Evolutionary conservation across 2,113 vertebrate species (phyloP).

Genomic region (Panthera leo): DNA sequence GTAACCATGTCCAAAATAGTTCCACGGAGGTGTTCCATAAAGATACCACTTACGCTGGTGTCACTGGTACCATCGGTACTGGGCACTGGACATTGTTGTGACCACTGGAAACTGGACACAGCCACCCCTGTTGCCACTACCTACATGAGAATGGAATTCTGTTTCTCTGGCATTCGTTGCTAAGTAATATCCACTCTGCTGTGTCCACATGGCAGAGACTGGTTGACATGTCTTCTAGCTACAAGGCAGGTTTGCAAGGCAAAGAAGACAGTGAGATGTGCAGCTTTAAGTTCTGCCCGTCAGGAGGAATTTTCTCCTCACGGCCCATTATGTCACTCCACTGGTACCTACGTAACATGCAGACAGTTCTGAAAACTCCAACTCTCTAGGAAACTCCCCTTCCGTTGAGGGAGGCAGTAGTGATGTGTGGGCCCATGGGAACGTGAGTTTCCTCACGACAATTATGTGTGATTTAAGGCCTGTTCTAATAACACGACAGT

Average conservation of each 20-base stretch:
- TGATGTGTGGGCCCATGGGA: neutral
- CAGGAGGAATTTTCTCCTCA: neutral
- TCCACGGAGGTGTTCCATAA: neutral
- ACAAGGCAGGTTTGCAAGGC: neutral
- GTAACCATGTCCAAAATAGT: neutral
- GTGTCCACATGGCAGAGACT: neutral
- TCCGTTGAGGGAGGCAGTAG: neutral
- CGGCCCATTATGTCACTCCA: neutral
- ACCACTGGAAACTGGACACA: neutral
- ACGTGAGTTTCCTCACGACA: neutral
- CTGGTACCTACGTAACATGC: neutral
- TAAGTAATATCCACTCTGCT: neutral
- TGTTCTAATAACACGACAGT: neutral
- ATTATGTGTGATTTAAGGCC: neutral
- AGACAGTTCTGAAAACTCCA: neutral
- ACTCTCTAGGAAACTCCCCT: neutral
- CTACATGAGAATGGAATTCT: neutral
- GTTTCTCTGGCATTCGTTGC: neutral
- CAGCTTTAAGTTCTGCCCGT: neutral
- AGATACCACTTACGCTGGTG: neutral
- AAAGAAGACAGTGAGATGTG: neutral
- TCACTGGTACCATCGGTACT: neutral
- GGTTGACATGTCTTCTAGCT: neutral
- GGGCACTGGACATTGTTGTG: neutral
- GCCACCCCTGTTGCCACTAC: neutral